Percentiles rank a stretch among this genome's conserved stretches.
Evolutionary conservation across 2,797 vertebrate genomes (phyloP).

Genomic region (Onychomys torridus): DNA sequence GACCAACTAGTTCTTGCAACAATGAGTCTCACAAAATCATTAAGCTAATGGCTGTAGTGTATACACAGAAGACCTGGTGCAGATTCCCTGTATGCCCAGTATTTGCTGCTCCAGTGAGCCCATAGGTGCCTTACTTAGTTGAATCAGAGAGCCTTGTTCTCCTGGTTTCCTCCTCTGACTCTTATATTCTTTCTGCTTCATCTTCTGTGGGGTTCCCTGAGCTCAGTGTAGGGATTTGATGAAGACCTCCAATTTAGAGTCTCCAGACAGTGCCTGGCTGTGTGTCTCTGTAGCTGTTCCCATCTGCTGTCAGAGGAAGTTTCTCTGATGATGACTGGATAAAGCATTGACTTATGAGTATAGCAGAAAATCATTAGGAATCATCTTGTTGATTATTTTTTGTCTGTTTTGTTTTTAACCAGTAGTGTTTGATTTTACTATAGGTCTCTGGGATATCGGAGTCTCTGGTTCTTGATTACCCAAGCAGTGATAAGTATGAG

Average conservation of each 20-base stretch:
- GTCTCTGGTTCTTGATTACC: background rate
- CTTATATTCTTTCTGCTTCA: background rate
- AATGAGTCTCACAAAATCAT: background rate
- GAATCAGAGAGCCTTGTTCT: background rate
- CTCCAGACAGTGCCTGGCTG: background rate
- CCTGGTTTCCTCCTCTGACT: background rate
- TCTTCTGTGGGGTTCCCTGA: background rate
- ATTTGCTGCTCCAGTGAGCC: background rate
- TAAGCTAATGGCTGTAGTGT: background rate
- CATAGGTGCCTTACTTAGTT: background rate
- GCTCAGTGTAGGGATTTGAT: background rate
- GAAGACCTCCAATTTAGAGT: background rate
- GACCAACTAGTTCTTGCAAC: background rate
- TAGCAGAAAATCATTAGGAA: background rate
- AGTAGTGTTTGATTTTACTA: background rate
- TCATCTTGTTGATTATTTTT: background rate
- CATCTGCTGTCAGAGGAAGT: background rate
- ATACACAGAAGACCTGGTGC: background rate
- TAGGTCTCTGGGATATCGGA: background rate
- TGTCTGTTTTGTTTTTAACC: background rate
- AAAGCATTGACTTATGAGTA: background rate
- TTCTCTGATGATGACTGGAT: background rate
- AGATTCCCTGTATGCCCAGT: background rate
- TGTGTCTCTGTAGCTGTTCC: background rate
- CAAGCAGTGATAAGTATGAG: too few species aligned